These are phyloP conservation scores for Lasius fuliginosus DNA, from an alignment of 2,888 invertebrate genomes.

Conservation along the genomic window DNA sequence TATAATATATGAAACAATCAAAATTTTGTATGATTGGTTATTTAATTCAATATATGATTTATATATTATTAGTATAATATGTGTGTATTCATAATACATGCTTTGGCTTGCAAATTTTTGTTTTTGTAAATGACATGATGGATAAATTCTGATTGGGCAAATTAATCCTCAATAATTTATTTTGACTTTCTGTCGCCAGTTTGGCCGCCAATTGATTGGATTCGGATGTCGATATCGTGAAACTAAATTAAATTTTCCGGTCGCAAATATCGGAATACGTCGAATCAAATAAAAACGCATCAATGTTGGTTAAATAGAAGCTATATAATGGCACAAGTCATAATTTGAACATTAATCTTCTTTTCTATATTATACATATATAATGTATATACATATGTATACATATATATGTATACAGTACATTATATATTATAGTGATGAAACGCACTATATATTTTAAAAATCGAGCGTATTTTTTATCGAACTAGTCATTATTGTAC, in stretches of 20 bases:
- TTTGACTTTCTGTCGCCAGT: constrained; percentile 30
- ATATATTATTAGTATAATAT: background rate
- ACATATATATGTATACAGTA: background rate
- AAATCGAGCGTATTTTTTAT: background rate
- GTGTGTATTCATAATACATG: background rate
- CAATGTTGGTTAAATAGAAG: constrained; percentile 35
- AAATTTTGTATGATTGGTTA: background rate
- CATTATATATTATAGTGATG: constrained; percentile 20
- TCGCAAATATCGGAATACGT: constrained; percentile 39
- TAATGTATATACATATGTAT: background rate
- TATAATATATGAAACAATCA: background rate
- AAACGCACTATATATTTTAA: constrained; percentile 14
- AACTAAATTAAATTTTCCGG: constrained; percentile 52
- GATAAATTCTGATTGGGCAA: constrained; percentile 29
- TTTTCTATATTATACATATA: constrained; percentile 6
- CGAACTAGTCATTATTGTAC: background rate
- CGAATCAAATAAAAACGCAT: constrained; percentile 42
- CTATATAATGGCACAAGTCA: background rate
- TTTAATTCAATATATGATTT: background rate
- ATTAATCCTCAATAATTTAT: constrained; percentile 41
- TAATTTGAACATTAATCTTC: constrained; percentile 20
- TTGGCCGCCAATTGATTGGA: constrained; percentile 33
- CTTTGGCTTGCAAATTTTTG: background rate
- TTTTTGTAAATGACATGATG: background rate
- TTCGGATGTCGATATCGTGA: constrained; percentile 28